phyloP scores from a whole-genome alignment of 2,113 vertebrate species.

The Copsychus sechellarum region DNA sequence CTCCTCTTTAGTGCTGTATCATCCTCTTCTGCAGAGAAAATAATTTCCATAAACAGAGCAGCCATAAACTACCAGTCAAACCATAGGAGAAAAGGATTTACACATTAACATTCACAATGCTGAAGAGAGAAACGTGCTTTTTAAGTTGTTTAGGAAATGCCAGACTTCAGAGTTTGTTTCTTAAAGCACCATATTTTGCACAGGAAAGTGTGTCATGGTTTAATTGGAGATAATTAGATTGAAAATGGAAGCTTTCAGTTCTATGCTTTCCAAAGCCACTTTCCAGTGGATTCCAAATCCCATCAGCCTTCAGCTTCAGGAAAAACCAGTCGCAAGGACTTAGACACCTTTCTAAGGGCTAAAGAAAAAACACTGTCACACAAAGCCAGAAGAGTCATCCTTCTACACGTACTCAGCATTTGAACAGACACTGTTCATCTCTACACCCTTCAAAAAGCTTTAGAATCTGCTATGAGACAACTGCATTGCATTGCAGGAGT shows the following conservation, averaged over 20 bases:
- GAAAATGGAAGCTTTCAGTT: neutral
- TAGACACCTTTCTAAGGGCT: neutral
- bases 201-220: neutral
- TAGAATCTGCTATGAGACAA: neutral
- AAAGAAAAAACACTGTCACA: neutral
- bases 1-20: slow-evolving; percentile 88
- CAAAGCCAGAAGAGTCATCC: neutral
- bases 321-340: neutral
- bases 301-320: neutral
- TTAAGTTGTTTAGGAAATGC: neutral
- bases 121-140: neutral
- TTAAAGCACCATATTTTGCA: neutral
- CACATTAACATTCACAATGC: neutral
- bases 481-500: neutral
- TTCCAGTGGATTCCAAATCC: neutral
- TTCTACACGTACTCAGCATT: neutral
- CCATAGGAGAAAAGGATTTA: neutral
- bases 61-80: neutral
- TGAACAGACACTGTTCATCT: neutral
- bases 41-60: neutral
- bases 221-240: neutral
- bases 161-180: neutral
- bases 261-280: neutral
- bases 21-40: slow-evolving; percentile 82
- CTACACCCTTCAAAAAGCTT: neutral